Evolutionary conservation across 2,113 vertebrate genomes (phyloP), one percentile per base, ranked within the genome.

Genomic region (Motacilla tschutschensis): DNA sequence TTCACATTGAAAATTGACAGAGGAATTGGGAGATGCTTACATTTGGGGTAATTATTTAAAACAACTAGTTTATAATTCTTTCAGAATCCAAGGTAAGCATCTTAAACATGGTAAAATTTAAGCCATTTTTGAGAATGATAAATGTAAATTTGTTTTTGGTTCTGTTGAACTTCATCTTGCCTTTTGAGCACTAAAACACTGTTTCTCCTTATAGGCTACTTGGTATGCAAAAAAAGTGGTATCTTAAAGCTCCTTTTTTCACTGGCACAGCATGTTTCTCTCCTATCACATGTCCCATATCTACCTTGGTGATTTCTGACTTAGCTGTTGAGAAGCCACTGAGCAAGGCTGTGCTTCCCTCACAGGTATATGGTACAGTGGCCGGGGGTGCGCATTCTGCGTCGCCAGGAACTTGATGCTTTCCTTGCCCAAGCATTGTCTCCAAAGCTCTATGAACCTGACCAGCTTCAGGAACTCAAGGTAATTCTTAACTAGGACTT

Each of bases 401-500:
- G 98, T 94, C 98, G 98, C 95, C 98, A 98, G 93, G 99, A 99
- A 95, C 98, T 99, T 47, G 98, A 99, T 90, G 98, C 98, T 95
- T 99, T 99, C 96, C 97, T 99, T 96, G 98, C 98, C 95, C 99
- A 99, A 86, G 98, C 99, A 14, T 96, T 99, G 96, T 99, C 98
- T 97, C 98, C 99, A 96, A 99, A 99, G 97, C 98, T 99, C 92
- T 99, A 99, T 94, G 98, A 99, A 95, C 98, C 98, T 91, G 99
- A 99, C 95, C 99, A 99, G 97, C 98, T 99, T 91, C 99, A 99
- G 97, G 98, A 99, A 94, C 98, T 99, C 90, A 99, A 99, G 98
- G 98, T 99, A 98, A 98, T 87, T 91, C 55, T 40, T 65, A 60
- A 77, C 31, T 72, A 10, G 46, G 50, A 58, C 25, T 83, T 69